Base-by-base conservation (phyloP, 2,888 invertebrate genomes). In the Koerneria pararmatus region DNA sequence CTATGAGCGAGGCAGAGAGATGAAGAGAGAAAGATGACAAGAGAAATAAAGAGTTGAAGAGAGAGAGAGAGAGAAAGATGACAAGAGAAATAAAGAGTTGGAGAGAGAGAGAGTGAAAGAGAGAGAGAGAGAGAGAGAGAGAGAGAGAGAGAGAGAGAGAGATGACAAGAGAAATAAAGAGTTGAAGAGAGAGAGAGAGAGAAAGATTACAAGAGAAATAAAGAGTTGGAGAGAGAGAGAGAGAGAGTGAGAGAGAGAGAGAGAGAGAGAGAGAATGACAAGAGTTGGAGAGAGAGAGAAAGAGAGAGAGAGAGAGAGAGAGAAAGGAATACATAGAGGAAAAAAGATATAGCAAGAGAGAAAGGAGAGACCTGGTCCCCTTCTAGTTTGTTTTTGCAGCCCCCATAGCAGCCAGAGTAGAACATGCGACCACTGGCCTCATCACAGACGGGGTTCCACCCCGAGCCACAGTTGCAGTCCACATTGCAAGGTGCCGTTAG, bases 381-480 rank as follows among this genome's bases (percentile, higher is more conserved):
- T 46, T 71, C 62, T 32, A 62, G 69, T 59, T 72, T 72, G 46
- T 19, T 68, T 22, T 67, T 74, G 64, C 82, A 82, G 19, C 82
- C 82, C 4, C 82, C 82, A 62, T 69, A 71, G 67, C 82, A 82
- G 6, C 80, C 75, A 19, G 80, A 82, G 69, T 76, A 81, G 68
- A 76, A 80, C 66, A 75, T 78, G 48, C 74, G 71, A n/a, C 73
- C 74, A 4, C 68, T 71, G 24, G 67, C 65, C 31, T 53, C 60
- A 53, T 77, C 72, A 37, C 80, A 81, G 19, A 80, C 78, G 24
- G 82, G 82, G 70, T 78, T 80, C 80, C 80, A 81, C 49, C 77
- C 75, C 63, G 70, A 19, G 27, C 11, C 65, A 59, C 76, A 78
- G 46, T 74, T 68, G 66, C 80, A 80, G 19, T 74, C 71, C 27